phyloP scores from a whole-genome alignment of 1,140 invertebrate genomes.

The Drosophila pseudoananassae region DNA sequence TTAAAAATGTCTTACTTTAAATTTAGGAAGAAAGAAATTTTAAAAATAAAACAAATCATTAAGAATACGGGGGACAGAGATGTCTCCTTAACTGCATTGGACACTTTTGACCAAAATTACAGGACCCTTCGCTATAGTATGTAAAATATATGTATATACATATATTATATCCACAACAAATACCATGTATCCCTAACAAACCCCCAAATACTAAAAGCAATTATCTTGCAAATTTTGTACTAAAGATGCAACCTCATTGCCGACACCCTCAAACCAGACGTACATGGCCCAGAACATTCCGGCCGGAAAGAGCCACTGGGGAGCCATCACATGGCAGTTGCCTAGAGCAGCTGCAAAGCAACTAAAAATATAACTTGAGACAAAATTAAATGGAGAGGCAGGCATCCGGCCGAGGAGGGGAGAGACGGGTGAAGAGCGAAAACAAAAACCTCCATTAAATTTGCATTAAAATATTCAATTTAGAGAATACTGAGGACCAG shows the following conservation, averaged over 20 bases:
- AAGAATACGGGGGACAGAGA: too few species aligned
- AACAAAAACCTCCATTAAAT: conserved; percentile 70
- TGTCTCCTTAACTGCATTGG: too few species aligned
- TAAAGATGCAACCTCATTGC: conserved; percentile 22
- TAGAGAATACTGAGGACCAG: conserved; percentile 20
- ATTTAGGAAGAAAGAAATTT: too few species aligned
- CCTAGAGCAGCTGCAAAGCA: conserved; percentile 15
- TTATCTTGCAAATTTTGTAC: conserved; percentile 47
- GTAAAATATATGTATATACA: too few species aligned
- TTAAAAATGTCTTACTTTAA: too few species aligned
- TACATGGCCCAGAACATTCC: conserved; percentile 17
- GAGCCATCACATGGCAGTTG: conserved; percentile 27
- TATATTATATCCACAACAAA: conserved; percentile 1
- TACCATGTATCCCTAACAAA: conserved; percentile 10
- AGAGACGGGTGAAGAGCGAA: conserved; percentile 9
- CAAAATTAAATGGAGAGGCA: conserved; percentile 65
- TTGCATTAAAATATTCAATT: conserved; percentile 81
- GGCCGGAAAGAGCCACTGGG: conserved; percentile 30
- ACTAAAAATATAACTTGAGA: conserved; percentile 45
- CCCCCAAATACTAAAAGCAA: conserved; percentile 11
- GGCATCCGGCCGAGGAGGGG: not conserved
- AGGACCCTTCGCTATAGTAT: too few species aligned
- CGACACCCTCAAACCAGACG: conserved; percentile 18
- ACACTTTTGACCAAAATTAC: too few species aligned
- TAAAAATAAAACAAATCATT: too few species aligned